phyloP scores from a whole-genome alignment of 2,113 vertebrate genomes.

The Clarias gariepinus region DNA sequence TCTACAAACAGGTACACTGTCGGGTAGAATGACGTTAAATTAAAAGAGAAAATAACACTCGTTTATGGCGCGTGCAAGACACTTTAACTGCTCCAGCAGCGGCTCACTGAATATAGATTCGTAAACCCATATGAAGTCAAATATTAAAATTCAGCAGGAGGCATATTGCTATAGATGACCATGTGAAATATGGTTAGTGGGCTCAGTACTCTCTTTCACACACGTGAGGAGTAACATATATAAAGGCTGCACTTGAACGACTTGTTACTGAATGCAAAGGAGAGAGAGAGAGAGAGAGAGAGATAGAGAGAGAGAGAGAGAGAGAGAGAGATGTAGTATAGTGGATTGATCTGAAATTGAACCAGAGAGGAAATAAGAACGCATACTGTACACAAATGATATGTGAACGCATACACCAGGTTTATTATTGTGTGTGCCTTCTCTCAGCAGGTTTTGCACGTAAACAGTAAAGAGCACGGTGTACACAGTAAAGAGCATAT shows the following conservation, averaged over 20 bases:
- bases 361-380: not conserved
- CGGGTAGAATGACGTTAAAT: not conserved
- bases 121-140: not conserved
- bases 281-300: constrained; percentile 4
- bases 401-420: not conserved
- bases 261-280: constrained; percentile 19
- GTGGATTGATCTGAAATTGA: constrained; percentile 27
- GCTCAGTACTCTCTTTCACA: not conserved
- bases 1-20: not conserved
- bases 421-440: not conserved
- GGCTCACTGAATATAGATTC: not conserved
- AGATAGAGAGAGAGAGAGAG: not conserved
- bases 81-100: not conserved
- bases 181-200: not conserved
- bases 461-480: not conserved
- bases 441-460: not conserved
- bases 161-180: not conserved
- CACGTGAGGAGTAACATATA: not conserved
- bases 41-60: not conserved
- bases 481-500: not conserved
- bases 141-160: not conserved
- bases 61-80: not conserved
- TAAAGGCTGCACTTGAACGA: not conserved
- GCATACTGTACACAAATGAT: no score
- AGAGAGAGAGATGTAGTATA: constrained; percentile 27